Evolutionary conservation across 2,797 vertebrate species (phyloP).

Genomic region (Notamacropus eugenii): DNA sequence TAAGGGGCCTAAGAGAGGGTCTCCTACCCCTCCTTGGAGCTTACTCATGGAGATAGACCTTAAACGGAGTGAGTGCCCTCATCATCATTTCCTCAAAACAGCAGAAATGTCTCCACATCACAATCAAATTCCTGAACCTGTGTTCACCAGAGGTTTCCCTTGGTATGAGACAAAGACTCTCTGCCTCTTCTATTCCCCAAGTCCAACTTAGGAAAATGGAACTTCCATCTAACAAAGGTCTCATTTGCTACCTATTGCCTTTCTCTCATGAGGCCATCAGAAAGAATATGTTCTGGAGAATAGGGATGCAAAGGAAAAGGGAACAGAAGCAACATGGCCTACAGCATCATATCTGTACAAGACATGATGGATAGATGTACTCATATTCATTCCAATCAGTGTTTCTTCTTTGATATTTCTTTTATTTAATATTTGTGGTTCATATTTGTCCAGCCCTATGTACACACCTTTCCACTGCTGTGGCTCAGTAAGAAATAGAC

Average conservation of each 20-base stretch:
- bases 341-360: not conserved
- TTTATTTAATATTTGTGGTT: not conserved
- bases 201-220: not conserved
- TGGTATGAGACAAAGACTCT: not conserved
- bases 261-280: not conserved
- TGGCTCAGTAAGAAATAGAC: not conserved
- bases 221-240: not conserved
- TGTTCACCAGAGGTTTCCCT: not conserved
- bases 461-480: not conserved
- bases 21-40: accelerated
- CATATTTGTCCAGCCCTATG: not conserved
- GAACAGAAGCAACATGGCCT: not conserved
- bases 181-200: not conserved
- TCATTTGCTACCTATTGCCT: not conserved
- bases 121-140: not conserved
- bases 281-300: not conserved
- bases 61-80: not conserved
- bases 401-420: not conserved
- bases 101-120: not conserved
- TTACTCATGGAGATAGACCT: accelerated
- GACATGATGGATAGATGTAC: not conserved
- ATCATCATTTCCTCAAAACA: not conserved
- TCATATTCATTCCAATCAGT: not conserved
- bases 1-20: constrained; percentile 34
- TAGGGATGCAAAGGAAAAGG: not conserved